These are phyloP conservation scores for Bilobella aurantiaca DNA, from an alignment of 1,140 invertebrate species.

Conservation along the genomic window DNA sequence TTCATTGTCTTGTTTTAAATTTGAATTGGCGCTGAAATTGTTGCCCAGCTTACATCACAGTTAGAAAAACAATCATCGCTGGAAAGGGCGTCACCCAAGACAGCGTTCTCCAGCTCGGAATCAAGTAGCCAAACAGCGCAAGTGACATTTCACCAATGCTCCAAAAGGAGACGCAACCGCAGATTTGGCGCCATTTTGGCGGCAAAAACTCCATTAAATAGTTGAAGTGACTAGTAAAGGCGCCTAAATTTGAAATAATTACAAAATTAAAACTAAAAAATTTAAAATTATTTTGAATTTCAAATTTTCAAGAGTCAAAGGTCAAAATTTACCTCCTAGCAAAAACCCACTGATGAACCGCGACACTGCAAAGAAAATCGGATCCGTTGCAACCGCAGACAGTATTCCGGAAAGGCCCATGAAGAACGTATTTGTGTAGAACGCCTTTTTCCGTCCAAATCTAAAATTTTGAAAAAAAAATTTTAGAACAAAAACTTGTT, in stretches of 20 bases:
- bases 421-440: slow-evolving; percentile 7
- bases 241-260: slow-evolving; percentile 12
- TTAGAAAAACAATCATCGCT: slow-evolving; percentile 17
- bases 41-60: slow-evolving; percentile 23
- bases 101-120: slow-evolving; percentile 23
- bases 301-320: too few relatives aligned
- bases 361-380: slow-evolving; percentile 13
- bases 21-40: too few relatives aligned
- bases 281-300: not conserved
- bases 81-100: slow-evolving; percentile 13
- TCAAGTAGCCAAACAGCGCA: slow-evolving; percentile 15
- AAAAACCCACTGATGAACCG: slow-evolving; percentile 23
- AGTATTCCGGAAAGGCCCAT: slow-evolving; percentile 22
- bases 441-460: slow-evolving; percentile 25
- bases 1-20: too few relatives aligned
- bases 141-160: slow-evolving; percentile 22
- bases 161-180: slow-evolving; percentile 24
- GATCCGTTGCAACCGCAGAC: slow-evolving; percentile 12
- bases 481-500: not conserved
- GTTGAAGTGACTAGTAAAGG: slow-evolving; percentile 23
- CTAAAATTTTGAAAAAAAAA: not conserved
- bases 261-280: not conserved
- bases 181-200: slow-evolving; percentile 19
- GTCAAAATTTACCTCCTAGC: slow-evolving; percentile 25
- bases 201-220: slow-evolving; percentile 33